Percentiles rank a stretch among this genome's conserved stretches.
Evolutionary conservation across 2,797 vertebrate species (phyloP).

Genomic region (Cichlasoma orientale): DNA sequence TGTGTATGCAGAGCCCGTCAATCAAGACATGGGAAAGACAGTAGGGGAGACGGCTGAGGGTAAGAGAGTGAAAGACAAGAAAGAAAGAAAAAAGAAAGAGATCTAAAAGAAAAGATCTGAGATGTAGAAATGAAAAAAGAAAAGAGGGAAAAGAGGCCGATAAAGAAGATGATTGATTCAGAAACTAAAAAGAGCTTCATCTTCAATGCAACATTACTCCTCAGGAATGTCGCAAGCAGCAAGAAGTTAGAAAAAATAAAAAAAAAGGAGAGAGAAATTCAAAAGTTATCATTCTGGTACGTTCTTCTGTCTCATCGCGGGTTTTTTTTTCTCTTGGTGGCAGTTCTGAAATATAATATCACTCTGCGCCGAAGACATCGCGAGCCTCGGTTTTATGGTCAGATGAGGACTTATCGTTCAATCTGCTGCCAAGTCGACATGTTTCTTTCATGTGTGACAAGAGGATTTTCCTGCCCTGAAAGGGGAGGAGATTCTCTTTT

Average conservation of each 20-base stretch:
- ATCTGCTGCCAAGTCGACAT: slow-evolving; percentile 44
- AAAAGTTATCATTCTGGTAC: neutral
- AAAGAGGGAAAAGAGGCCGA: slow-evolving; percentile 19
- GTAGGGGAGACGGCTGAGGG: slow-evolving; percentile 14
- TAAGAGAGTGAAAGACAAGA: slow-evolving; percentile 5
- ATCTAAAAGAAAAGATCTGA: slow-evolving; percentile 59
- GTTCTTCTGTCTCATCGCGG: slow-evolving; percentile 4
- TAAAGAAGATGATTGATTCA: slow-evolving; percentile 56
- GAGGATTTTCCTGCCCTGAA: slow-evolving; percentile 59
- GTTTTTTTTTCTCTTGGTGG: neutral
- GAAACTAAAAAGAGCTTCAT: slow-evolving; percentile 55
- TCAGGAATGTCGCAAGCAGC: slow-evolving; percentile 32
- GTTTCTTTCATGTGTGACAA: slow-evolving; percentile 55
- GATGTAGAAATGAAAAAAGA: slow-evolving; percentile 40
- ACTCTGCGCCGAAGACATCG: neutral
- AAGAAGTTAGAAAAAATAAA: neutral
- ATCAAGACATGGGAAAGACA: slow-evolving; percentile 19
- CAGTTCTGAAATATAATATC: slow-evolving; percentile 2
- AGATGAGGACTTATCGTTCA: slow-evolving; percentile 50
- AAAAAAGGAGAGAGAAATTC: neutral
- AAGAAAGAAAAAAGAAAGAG: neutral
- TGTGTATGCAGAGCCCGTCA: slow-evolving; percentile 30
- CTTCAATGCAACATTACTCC: slow-evolving; percentile 41
- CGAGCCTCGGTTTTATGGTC: slow-evolving; percentile 31
- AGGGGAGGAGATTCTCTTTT: slow-evolving; percentile 46